A percentile compares a stretch with the other conserved stretches of the same genome.
phyloP scores from a whole-genome alignment of 2,797 vertebrate genomes.

The Cuniculus paca region DNA sequence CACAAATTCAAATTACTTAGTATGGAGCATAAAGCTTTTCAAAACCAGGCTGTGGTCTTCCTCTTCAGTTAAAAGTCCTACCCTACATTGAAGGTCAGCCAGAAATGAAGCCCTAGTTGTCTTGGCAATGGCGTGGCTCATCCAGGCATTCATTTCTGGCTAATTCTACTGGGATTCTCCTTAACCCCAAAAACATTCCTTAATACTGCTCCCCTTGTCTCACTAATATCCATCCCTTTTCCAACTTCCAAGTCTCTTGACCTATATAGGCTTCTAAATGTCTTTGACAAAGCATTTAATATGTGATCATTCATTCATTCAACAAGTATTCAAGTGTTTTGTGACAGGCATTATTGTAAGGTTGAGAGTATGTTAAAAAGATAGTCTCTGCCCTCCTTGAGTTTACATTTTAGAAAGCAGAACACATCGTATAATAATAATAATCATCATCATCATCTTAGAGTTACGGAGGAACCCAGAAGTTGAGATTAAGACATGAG shows the following conservation, averaged over 20 bases:
- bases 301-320: background rate
- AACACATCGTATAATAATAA: background rate
- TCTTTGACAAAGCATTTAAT: background rate
- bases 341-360: background rate
- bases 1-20: background rate
- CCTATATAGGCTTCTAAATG: background rate
- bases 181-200: background rate
- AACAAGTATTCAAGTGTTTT: background rate
- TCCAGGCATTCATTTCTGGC: background rate
- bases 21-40: background rate
- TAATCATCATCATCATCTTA: no score
- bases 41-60: background rate
- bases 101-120: background rate
- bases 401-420: background rate
- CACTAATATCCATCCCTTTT: background rate
- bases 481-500: background rate
- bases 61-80: background rate
- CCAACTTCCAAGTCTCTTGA: background rate
- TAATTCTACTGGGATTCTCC: background rate
- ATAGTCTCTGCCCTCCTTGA: background rate
- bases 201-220: background rate
- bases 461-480: background rate
- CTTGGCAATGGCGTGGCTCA: background rate
- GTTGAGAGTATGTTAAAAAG: background rate
- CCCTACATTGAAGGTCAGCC: background rate